These are phyloP conservation scores for Chanos chanos DNA, from an alignment of 2,797 vertebrate genomes.

Conservation along the genomic window DNA sequence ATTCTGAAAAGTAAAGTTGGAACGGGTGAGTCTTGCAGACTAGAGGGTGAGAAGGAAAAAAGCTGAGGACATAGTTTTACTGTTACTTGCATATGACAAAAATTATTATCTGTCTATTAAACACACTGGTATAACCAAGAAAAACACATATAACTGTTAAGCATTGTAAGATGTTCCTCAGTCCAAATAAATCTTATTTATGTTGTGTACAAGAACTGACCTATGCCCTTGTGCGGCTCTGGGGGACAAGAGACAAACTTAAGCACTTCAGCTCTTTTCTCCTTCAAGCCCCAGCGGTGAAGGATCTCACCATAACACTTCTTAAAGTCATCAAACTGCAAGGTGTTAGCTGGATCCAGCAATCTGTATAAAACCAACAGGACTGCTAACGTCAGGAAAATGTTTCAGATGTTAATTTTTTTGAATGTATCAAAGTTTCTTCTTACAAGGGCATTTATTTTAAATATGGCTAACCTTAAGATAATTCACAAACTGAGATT, in stretches of 20 bases:
- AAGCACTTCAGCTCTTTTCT: slow-evolving; percentile 91
- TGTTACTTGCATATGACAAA: too few relatives aligned
- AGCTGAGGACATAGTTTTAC: neutral
- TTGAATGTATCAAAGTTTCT: too few relatives aligned
- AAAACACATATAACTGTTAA: too few relatives aligned
- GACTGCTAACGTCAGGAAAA: too few relatives aligned
- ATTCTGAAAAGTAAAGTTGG: too few relatives aligned
- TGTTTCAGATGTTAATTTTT: too few relatives aligned
- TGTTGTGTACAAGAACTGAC: slow-evolving; percentile 57
- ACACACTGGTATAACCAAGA: too few relatives aligned
- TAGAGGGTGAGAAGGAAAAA: neutral
- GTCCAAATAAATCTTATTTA: neutral
- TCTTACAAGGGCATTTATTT: too few relatives aligned
- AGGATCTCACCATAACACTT: slow-evolving; percentile 96
- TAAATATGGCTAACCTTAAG: neutral
- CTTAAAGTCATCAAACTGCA: slow-evolving; percentile 97
- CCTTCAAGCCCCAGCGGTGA: slow-evolving; percentile 91
- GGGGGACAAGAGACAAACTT: slow-evolving; percentile 94
- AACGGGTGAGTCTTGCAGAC: too few relatives aligned
- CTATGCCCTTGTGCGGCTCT: slow-evolving; percentile 93
- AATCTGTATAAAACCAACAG: slow-evolving; percentile 74
- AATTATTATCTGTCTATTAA: too few relatives aligned
- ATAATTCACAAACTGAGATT: too few relatives aligned
- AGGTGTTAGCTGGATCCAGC: slow-evolving; percentile 85
- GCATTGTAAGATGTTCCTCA: too few relatives aligned